Percentiles rank a stretch among this genome's conserved stretches.
phyloP scores from a whole-genome alignment of 2,797 vertebrate species.

The Salarias fasciatus region DNA sequence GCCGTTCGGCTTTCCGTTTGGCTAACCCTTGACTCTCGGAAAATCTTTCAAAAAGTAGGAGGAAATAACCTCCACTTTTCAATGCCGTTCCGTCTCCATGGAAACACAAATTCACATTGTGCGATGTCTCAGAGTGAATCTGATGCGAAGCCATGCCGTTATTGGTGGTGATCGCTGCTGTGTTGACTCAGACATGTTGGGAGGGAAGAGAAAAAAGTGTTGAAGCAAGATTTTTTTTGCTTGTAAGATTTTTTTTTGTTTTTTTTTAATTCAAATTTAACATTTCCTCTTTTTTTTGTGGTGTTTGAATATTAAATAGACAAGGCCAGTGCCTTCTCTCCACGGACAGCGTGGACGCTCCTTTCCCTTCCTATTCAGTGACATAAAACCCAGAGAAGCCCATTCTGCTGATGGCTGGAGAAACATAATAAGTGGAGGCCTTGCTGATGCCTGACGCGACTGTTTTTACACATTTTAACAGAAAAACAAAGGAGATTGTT shows the following conservation, averaged over 20 bases:
- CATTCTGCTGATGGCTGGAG: not conserved
- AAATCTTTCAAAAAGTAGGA: too few relatives aligned
- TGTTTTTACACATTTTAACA: constrained; percentile 33
- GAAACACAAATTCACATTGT: too few relatives aligned
- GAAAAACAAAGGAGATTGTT: constrained; percentile 18
- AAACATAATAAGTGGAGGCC: constrained; percentile 47
- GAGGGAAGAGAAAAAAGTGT: not conserved
- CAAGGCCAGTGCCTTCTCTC: constrained; percentile 56
- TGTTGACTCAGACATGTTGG: constrained; percentile 20
- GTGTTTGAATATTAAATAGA: not conserved
- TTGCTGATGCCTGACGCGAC: constrained; percentile 50
- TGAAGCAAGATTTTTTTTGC: too few relatives aligned
- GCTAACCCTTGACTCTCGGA: too few relatives aligned
- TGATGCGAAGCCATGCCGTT: constrained; percentile 17
- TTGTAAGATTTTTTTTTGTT: too few relatives aligned
- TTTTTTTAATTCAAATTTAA: too few relatives aligned
- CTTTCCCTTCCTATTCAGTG: not conserved
- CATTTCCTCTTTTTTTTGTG: too few relatives aligned
- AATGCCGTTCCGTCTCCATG: too few relatives aligned
- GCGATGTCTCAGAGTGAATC: not conserved
- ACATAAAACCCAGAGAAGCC: not conserved
- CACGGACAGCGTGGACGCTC: constrained; percentile 2
- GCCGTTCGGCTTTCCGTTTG: too few relatives aligned
- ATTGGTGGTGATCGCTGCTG: constrained; percentile 3
- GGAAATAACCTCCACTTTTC: too few relatives aligned